Conservation (phyloP, 1,140 invertebrate species). For the Drosophila punjabiensis region DNA sequence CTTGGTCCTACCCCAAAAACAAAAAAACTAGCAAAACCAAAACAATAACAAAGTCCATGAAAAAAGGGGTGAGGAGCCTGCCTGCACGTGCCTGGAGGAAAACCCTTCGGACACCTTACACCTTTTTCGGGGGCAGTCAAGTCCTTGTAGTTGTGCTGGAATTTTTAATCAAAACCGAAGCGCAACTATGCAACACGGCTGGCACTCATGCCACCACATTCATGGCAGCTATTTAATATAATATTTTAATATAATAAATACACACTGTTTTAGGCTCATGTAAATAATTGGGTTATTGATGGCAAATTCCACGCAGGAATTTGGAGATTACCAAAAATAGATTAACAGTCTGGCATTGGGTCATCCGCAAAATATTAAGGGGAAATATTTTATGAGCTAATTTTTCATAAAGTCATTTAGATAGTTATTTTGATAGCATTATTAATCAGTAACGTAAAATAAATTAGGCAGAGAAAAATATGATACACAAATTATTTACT, state of each 20-base stretch:
- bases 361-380: conserved; percentile 1
- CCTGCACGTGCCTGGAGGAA: conserved; percentile 56
- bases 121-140: conserved; percentile 21
- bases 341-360: not conserved
- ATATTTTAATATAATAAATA: conserved; percentile 39
- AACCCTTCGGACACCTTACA: conserved; percentile 42
- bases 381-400: not conserved
- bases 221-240: conserved; percentile 42
- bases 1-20: conserved; percentile 72
- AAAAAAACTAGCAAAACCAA: conserved; percentile 21
- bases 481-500: not conserved
- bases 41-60: conserved; percentile 32
- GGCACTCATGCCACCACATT: conserved; percentile 24
- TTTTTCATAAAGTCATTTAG: not conserved
- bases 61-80: not conserved
- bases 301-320: not conserved
- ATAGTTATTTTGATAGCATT: not conserved
- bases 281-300: conserved; percentile 40
- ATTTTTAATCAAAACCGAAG: conserved; percentile 76
- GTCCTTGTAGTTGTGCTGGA: conserved; percentile 39
- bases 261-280: conserved; percentile 2
- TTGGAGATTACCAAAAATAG: not conserved
- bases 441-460: not conserved
- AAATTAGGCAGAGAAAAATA: not conserved
- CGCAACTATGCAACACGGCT: conserved; percentile 65